Percentiles rank a stretch among this genome's conserved stretches.
phyloP scores from a whole-genome alignment of 2,113 vertebrate genomes.

The Sterna hirundo region DNA sequence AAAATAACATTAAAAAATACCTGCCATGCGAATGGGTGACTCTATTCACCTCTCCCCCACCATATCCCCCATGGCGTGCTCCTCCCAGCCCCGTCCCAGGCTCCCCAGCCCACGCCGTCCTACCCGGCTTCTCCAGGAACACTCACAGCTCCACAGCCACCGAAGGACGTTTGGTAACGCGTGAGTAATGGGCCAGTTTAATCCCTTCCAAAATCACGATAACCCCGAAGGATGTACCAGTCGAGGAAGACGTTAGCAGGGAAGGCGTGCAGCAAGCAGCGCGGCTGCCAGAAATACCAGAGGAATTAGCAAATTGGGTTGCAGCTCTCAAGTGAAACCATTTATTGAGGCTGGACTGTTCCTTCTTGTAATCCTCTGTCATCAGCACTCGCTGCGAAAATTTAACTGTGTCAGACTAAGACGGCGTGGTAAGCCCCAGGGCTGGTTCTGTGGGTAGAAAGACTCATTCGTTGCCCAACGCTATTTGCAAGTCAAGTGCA shows the following conservation, averaged over 20 bases:
- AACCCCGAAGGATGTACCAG: background rate
- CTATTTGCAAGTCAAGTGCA: constrained; percentile 1
- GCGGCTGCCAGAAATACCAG: constrained; percentile 13
- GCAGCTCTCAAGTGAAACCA: constrained; percentile 20
- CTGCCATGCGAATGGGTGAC: fast-evolving
- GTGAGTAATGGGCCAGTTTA: background rate
- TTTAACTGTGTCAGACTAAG: background rate
- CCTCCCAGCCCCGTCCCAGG: background rate
- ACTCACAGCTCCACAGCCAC: background rate
- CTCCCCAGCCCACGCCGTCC: background rate
- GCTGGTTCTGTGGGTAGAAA: background rate
- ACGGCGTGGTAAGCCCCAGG: background rate
- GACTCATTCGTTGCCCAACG: background rate
- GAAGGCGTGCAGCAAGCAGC: background rate
- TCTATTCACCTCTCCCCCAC: fast-evolving
- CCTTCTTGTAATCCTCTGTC: background rate
- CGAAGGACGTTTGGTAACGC: fast-evolving
- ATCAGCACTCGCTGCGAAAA: background rate
- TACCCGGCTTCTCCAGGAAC: background rate
- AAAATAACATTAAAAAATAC: no score
- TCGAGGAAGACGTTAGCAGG: background rate
- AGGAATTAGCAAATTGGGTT: background rate
- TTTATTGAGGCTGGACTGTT: background rate
- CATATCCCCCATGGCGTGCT: fast-evolving
- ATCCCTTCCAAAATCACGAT: background rate